Evolutionary conservation across 2,113 vertebrate species (phyloP), one percentile per base, ranked within the genome.

Genomic region (Oreochromis aureus): DNA sequence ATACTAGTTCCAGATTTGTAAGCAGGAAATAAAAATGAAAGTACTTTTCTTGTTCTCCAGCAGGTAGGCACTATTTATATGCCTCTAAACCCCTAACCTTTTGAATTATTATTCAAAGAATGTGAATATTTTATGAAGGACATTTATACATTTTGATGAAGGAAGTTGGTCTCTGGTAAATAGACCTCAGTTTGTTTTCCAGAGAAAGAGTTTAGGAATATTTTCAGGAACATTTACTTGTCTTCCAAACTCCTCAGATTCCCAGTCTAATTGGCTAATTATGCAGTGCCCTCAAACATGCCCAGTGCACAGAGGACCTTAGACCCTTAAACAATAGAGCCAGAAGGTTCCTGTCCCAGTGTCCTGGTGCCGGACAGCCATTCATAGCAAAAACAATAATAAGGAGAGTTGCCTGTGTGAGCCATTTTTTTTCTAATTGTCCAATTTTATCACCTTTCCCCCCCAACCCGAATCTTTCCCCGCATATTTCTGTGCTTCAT

Each of bases 121-220:
- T 6, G 36, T 71, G 36, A 2, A 71, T 71, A 71, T 24, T 24
- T 71, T 44, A 9, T 22, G 5, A 71, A 41, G n/a, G 22, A 7
- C n/a, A 41, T 41, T 44, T 0, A 15, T 24, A 24, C 19, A 22
- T 41, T 3, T 69, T 41, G 19, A 69, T 69, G 32, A 69, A 6
- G 6, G 34, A 69, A 1, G 18, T n/a, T n/a, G 7, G 34, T 22
- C 18, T 22, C 63, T 1, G 34, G 0, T 63, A n/a, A 63, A 61
- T 6, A 16, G 30, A 34, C 16, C 0, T 10, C 9, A 34, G 30
- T 63, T 7, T 0, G 10, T 36, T 36, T 19, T 6, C 58, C 58
- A 61, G 15, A 18, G 30, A 61, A 61, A 12, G 32, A 12, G 32
- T 66, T 66, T 66, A 66, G 32, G 10, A 66, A 5, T 66, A 18